A percentile compares a stretch with the other conserved stretches of the same genome.
These are phyloP conservation scores for Percina caprodes DNA, from an alignment of 2,113 vertebrate genomes.

Conservation along the genomic window DNA sequence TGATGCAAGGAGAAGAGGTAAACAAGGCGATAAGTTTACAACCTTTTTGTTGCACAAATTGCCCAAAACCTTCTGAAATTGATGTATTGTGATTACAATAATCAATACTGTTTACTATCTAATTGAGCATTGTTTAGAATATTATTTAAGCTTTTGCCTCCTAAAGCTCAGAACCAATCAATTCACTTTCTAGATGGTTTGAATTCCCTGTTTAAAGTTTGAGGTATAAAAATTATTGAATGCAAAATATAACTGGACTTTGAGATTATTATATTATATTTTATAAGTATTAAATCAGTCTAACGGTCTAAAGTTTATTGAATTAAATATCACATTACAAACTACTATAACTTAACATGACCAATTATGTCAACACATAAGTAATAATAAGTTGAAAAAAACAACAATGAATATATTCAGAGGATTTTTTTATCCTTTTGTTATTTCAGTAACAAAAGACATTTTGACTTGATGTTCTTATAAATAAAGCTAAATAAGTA, in stretches of 20 bases:
- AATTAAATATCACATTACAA: background rate
- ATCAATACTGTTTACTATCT: background rate
- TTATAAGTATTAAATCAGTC: no score
- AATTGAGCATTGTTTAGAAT: background rate
- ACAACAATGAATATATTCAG: fast-evolving
- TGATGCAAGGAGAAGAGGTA: background rate
- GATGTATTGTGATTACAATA: background rate
- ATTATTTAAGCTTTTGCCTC: background rate
- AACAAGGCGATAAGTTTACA: background rate
- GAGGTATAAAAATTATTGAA: background rate
- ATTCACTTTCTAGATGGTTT: background rate
- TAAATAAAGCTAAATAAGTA: conserved; percentile 1
- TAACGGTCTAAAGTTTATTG: background rate
- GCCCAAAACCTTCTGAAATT: background rate
- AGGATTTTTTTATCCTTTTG: no score
- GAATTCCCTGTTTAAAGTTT: background rate
- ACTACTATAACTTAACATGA: background rate
- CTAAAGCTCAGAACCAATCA: background rate
- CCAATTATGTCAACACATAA: background rate
- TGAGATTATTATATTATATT: no score
- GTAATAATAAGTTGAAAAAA: background rate
- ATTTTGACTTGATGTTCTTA: background rate
- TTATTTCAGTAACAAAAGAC: no score
- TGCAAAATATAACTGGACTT: background rate
- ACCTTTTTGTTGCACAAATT: background rate